These are phyloP conservation scores for Leptinotarsa rubiginosa DNA, from an alignment of 2,888 invertebrate genomes.

Conservation along the genomic window DNA sequence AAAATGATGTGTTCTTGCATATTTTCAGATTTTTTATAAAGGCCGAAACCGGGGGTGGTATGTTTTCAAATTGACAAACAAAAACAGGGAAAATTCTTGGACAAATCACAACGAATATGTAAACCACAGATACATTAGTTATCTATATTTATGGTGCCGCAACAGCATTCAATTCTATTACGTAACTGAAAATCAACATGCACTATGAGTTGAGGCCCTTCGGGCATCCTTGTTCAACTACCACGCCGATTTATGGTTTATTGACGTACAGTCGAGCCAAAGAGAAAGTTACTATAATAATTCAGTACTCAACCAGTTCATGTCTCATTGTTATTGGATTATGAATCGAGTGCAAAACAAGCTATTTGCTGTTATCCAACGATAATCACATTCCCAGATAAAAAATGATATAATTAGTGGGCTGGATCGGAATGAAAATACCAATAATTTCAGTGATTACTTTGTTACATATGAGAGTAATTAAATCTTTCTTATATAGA, in stretches of 20 bases:
- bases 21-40: too few relatives aligned
- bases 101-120: too few relatives aligned
- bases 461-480: background rate
- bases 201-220: constrained; percentile 10
- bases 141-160: background rate
- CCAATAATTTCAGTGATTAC: constrained; percentile 4
- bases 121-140: too few relatives aligned
- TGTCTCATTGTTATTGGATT: constrained; percentile 4
- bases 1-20: too few relatives aligned
- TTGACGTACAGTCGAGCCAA: constrained; percentile 17
- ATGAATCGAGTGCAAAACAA: constrained; percentile 10
- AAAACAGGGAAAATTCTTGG: too few relatives aligned
- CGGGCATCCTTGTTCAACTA: constrained; percentile 21
- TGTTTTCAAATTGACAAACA: too few relatives aligned
- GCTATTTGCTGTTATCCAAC: constrained; percentile 26
- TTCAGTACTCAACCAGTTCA: constrained; percentile 5
- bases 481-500: background rate
- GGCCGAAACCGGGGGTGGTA: too few relatives aligned
- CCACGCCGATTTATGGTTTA: constrained; percentile 24
- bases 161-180: constrained; percentile 2
- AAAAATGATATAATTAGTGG: constrained; percentile 19
- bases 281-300: constrained; percentile 25
- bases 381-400: constrained; percentile 10
- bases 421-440: constrained; percentile 3
- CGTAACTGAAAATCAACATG: constrained; percentile 11